phyloP scores from a whole-genome alignment of 2,113 vertebrate species.

The Bos taurus region DNA sequence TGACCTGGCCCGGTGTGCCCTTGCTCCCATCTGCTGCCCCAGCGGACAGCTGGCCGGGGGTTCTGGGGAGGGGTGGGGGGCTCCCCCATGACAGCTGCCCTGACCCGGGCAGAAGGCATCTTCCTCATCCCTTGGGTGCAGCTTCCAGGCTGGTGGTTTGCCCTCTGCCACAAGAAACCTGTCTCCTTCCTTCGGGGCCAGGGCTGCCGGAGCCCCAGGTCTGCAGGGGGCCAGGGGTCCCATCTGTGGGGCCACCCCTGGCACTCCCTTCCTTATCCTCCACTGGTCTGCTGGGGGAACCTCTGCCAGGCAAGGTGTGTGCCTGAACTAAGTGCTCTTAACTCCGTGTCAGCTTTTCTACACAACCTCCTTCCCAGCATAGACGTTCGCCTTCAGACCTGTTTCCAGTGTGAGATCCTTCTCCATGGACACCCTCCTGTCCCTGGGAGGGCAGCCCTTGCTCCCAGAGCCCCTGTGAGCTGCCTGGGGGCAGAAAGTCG shows the following conservation, averaged over 20 bases:
- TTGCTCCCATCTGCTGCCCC: background rate
- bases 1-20: background rate
- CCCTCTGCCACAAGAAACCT: too few relatives aligned
- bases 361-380: background rate
- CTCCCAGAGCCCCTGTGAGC: background rate
- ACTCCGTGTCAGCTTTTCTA: background rate
- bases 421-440: too few relatives aligned
- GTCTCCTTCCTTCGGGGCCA: accelerated
- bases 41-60: background rate
- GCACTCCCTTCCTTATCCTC: background rate
- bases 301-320: background rate
- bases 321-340: background rate
- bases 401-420: too few relatives aligned
- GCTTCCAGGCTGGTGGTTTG: background rate
- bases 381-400: too few relatives aligned
- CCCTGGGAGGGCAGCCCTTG: background rate
- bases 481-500: background rate
- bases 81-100: background rate
- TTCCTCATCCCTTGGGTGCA: background rate
- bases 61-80: background rate
- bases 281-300: background rate
- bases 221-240: background rate
- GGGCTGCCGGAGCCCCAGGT: background rate
- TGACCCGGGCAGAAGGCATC: background rate
- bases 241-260: background rate